Evolutionary conservation across 2,888 invertebrate genomes (phyloP).

Genomic region (Agrotis segetum): DNA sequence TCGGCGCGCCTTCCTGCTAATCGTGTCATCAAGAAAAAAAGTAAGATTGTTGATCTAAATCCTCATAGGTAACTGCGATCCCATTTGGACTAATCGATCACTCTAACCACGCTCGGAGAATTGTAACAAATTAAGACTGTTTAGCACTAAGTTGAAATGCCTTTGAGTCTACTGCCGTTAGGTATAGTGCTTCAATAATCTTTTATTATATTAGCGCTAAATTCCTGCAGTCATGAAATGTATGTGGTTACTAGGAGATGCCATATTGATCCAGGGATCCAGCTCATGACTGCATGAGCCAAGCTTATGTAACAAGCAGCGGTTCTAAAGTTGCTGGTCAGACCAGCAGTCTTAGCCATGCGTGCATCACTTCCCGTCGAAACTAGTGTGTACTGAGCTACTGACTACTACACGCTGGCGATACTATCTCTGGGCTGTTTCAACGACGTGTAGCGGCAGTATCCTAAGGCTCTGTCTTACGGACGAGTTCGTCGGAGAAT

Average conservation of each 20-base stretch:
- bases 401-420: too few species aligned
- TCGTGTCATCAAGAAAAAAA: conserved; percentile 7
- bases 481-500: too few species aligned
- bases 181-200: conserved; percentile 9
- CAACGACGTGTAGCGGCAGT: too few species aligned
- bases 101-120: not conserved
- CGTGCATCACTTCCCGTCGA: too few species aligned
- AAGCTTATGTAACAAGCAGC: conserved; percentile 3
- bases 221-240: too few species aligned
- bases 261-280: conserved; percentile 24
- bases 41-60: not conserved
- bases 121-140: not conserved
- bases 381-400: too few species aligned
- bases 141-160: conserved; percentile 1
- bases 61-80: conserved; percentile 13
- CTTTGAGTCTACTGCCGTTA: not conserved
- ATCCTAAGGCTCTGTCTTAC: too few species aligned
- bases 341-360: too few species aligned
- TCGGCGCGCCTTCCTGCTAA: not conserved
- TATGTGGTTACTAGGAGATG: too few species aligned
- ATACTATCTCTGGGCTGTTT: too few species aligned
- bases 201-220: too few species aligned
- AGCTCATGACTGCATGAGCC: not conserved
- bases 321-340: not conserved
- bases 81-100: not conserved